These are phyloP conservation scores for Glaucidium brasilianum DNA, from an alignment of 2,113 vertebrate genomes.

Conservation along the genomic window DNA sequence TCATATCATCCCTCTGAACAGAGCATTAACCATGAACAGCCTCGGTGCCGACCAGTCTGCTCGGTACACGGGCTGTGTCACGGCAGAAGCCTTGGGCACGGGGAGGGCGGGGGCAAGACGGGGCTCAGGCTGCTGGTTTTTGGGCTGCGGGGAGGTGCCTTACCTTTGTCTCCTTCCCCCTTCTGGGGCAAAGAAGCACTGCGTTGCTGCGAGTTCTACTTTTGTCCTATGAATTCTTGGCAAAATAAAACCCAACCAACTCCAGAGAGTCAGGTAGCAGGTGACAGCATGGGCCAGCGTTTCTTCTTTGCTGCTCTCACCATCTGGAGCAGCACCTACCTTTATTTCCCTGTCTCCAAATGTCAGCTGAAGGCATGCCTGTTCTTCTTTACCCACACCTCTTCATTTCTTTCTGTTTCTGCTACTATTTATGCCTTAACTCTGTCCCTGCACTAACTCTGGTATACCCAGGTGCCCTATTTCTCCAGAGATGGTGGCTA, in stretches of 20 bases:
- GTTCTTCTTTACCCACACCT: not conserved
- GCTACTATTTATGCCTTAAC: not conserved
- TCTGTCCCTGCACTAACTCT: not conserved
- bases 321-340: not conserved
- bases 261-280: not conserved
- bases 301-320: not conserved
- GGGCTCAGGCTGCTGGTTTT: not conserved
- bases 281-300: not conserved
- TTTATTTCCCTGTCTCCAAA: not conserved
- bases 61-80: fast-evolving
- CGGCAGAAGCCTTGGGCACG: not conserved
- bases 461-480: too few relatives aligned
- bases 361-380: not conserved
- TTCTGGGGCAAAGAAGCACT: fast-evolving
- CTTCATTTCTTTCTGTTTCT: not conserved
- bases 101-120: not conserved
- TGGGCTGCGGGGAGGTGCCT: not conserved
- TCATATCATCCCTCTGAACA: not conserved
- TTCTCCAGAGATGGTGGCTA: not conserved
- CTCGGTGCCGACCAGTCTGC: not conserved
- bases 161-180: not conserved
- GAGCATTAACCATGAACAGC: not conserved
- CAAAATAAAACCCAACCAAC: not conserved
- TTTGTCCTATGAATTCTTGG: not conserved
- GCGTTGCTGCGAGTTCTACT: not conserved